Percentiles rank a stretch among this genome's conserved stretches.
Conservation (phyloP, 2,113 vertebrate genomes). For the Anhinga rufa region DNA sequence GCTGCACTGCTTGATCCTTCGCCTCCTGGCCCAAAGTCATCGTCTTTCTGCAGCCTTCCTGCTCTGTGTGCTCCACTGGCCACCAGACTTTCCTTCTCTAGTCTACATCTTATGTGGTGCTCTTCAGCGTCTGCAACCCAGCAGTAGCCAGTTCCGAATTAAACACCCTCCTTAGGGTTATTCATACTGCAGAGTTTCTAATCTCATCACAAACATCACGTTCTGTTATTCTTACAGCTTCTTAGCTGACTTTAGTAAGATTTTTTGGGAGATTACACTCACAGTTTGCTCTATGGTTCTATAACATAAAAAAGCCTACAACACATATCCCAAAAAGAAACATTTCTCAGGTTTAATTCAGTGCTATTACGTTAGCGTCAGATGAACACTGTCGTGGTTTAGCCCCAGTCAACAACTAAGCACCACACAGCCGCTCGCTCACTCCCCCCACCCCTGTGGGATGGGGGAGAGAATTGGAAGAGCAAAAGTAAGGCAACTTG, state of each 20-base stretch:
- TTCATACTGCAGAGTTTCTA: not conserved
- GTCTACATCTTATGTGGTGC: rapidly evolving
- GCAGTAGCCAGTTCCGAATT: not conserved
- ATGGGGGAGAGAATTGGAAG: too few relatives aligned
- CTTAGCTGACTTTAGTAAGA: not conserved
- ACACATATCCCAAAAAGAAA: not conserved
- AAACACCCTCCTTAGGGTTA: not conserved
- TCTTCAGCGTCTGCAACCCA: not conserved
- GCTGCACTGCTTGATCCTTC: not conserved
- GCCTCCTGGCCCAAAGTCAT: not conserved
- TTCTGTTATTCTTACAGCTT: not conserved
- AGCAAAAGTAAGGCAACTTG: too few relatives aligned
- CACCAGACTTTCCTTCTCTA: not conserved
- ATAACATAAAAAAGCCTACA: not conserved
- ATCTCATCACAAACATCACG: not conserved
- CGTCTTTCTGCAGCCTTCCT: not conserved
- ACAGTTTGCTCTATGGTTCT: not conserved
- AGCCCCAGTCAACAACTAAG: too few relatives aligned
- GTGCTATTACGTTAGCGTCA: not conserved
- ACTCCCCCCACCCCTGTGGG: too few relatives aligned
- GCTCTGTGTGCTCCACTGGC: not conserved
- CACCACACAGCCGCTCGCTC: too few relatives aligned
- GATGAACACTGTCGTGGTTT: too few relatives aligned
- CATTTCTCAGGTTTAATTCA: not conserved
- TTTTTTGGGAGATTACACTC: not conserved